Evolutionary conservation across 2,113 vertebrate genomes (phyloP).

Genomic region (Hiodon alosoides): DNA sequence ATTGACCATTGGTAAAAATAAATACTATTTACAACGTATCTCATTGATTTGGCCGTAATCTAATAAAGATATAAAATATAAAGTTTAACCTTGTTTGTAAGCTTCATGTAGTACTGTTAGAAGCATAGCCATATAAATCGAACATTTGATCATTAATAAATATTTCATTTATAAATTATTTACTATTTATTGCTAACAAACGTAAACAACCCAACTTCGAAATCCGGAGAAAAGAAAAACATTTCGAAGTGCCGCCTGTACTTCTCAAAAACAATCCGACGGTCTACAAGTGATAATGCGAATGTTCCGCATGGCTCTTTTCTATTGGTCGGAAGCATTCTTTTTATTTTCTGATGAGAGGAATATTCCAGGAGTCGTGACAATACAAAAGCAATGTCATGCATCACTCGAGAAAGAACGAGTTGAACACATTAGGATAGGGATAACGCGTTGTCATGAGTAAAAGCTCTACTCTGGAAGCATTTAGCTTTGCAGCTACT

Average conservation of each 20-base stretch:
- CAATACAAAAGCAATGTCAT: slow-evolving; percentile 15
- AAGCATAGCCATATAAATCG: too few species aligned
- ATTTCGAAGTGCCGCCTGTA: slow-evolving; percentile 38
- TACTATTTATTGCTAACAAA: background rate
- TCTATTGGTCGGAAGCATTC: slow-evolving; percentile 3
- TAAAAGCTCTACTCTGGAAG: background rate
- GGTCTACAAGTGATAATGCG: background rate
- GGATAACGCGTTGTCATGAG: background rate
- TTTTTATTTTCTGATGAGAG: slow-evolving; percentile 16
- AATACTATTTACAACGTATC: too few species aligned
- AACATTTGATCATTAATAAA: background rate
- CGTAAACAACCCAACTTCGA: background rate
- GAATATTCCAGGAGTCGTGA: slow-evolving; percentile 25
- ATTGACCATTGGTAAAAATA: too few species aligned
- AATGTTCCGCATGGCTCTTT: slow-evolving; percentile 23
- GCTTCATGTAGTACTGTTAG: too few species aligned
- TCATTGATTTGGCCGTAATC: too few species aligned
- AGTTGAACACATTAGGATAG: background rate
- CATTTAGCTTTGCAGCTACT: background rate
- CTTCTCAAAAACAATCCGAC: slow-evolving; percentile 40
- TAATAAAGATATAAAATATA: too few species aligned
- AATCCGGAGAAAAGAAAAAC: slow-evolving; percentile 38
- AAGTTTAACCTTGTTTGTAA: too few species aligned
- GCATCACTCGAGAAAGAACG: slow-evolving; percentile 16
- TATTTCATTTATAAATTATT: background rate